Evolutionary conservation across 2,797 vertebrate species (phyloP).

Genomic region (Ctenopoma kingsleyae): DNA sequence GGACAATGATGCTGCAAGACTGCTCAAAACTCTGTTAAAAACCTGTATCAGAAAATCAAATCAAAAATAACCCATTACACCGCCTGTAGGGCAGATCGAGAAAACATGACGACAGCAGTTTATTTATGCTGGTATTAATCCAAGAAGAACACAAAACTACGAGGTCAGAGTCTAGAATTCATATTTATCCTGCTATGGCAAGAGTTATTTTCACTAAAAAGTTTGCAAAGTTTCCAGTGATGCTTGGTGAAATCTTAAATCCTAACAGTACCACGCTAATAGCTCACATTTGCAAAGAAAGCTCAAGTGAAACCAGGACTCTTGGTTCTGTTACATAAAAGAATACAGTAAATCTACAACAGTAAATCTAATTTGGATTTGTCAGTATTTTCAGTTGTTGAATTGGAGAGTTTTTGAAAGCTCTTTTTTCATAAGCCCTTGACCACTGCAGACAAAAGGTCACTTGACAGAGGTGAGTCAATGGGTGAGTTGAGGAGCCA

Average conservation of each 20-base stretch:
- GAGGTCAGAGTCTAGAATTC: background rate
- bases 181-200: background rate
- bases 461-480: background rate
- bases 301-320: background rate
- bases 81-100: background rate
- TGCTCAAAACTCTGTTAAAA: constrained; percentile 17
- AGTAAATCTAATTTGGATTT: background rate
- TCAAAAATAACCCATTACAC: background rate
- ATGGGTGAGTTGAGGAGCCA: too few relatives aligned
- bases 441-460: background rate
- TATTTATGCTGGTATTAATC: background rate
- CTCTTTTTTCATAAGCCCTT: background rate
- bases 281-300: background rate
- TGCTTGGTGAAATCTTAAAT: background rate
- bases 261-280: background rate
- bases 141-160: background rate
- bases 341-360: too few relatives aligned
- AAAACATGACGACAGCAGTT: constrained; percentile 8
- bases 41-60: constrained; percentile 11
- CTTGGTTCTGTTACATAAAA: background rate
- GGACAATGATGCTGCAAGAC: constrained; percentile 34
- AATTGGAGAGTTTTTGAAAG: too few relatives aligned
- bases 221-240: constrained; percentile 1
- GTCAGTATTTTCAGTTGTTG: background rate
- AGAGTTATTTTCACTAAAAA: background rate